Evolutionary conservation across 2,797 vertebrate species (phyloP), one percentile per base, ranked within the genome.

Genomic region (Sandelia bainsii): DNA sequence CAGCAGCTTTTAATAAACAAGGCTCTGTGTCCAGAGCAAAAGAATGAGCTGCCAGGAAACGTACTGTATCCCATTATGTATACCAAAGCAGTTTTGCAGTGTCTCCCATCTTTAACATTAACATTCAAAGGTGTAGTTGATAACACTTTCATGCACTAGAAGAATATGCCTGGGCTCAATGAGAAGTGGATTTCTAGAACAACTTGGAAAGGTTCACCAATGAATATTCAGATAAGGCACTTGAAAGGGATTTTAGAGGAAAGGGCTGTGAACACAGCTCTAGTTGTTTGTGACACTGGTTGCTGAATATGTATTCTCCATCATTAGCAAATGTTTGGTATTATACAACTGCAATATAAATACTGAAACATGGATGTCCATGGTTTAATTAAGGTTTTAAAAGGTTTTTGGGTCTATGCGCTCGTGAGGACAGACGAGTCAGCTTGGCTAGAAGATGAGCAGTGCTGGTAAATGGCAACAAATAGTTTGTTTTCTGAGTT

Each of bases 151-250:
- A 78, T 80, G 73, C 23, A 75, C 25, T 7, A 1, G 51, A 68
- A 49, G 62, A 72, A 13, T 75, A 32, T 5, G 13, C 51, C 63
- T 79, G 69, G 3, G 56, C 57, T 65, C 17, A 46, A 49, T 73
- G 61, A 53, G 62, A 54, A 66, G 51, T n/a, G 52, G 53, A 52
- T 86, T 87, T 88, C 68, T 69, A 56, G 39, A 79, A 59, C 20
- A 72, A 64, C 69, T 73, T 68, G 60, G 57, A 64, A 79, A 73
- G 63, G 72, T 72, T 73, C 57, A 34, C 72, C 72, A 9, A 89
- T 89, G 72, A 90, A 90, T 89, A 91, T 90, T 82, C 81, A 88
- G 71, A 75, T 11, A 27, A 42, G 50, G 51, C 62, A 89, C 83
- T 85, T 91, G 70, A 90, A 89, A 85, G 61, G 54, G 64, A 59